Base-by-base conservation (phyloP, 2,113 vertebrate species). In the Plotosus lineatus region DNA sequence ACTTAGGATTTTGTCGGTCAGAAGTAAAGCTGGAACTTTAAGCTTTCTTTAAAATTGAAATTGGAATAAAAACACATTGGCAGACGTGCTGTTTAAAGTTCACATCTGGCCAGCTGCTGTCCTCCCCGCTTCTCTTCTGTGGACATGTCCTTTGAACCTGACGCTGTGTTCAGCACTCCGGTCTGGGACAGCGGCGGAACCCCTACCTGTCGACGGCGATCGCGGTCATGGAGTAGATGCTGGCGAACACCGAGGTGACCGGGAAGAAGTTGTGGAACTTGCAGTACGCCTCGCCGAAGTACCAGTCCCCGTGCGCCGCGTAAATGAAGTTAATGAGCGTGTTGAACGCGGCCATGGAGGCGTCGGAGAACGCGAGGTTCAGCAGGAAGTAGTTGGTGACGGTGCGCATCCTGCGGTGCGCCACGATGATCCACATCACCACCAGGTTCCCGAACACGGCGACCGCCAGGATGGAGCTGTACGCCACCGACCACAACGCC, bases 251-350 rank as follows among this genome's bases (percentile, higher is more conserved):
- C 0, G 97, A 95, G 0, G 97, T 96, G 78, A 98, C 97, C 0
- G 97, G 97, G 87, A 99, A 99, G 92, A 98, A 98, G 94, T 99
- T 99, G 90, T 99, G 97, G 90, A 99, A 99, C 89, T 95, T 97
- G 85, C 97, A 99, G 87, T 98, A 99, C 66, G 94, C 93, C 78
- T 97, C 92, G 1, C 97, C 97, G 53, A 98, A 99, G 93, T 99
- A 99, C 97, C 97, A 99, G 56, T 98, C 96, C 0, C 94, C 95
- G 88, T 98, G 96, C 5, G 97, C 88, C 0, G 96, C 97, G 1
- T 98, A 99, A 82, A 97, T 92, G 89, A 98, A 98, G 89, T 98
- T 99, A 84, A 98, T 93, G 75, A 98, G 89, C 48, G 96, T 95
- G 85, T 99, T 99, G 86, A 99, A 97, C 26, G 97, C 97, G 36